phyloP scores from a whole-genome alignment of 1,140 invertebrate species.

The Holcopasites calliopsidis region DNA sequence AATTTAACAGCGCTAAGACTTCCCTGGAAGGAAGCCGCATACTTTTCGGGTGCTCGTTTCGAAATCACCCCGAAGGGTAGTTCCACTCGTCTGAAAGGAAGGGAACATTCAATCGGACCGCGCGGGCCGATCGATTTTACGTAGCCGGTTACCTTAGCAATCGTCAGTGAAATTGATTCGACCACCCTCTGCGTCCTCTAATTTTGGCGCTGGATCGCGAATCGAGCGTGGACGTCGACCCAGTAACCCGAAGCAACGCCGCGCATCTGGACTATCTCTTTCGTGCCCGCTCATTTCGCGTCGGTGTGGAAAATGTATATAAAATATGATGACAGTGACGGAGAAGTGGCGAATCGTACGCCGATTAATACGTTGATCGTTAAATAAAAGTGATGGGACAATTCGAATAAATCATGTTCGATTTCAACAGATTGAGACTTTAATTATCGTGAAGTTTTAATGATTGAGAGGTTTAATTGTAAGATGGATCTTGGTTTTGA shows the following conservation, averaged over 20 bases:
- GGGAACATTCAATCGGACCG: no score
- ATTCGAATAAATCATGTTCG: no score
- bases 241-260: constrained; percentile 7
- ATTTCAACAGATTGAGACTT: no score
- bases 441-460: no score
- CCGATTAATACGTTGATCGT: no score
- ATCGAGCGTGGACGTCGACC: constrained; percentile 17
- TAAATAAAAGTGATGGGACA: no score
- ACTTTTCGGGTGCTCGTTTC: background rate
- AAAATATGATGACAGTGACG: background rate
- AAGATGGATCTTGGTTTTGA: no score
- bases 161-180: constrained; percentile 16
- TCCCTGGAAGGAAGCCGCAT: no score
- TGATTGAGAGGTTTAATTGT: no score
- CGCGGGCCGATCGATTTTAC: constrained; percentile 1
- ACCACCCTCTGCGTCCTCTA: background rate
- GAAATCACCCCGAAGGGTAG: background rate
- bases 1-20: no score
- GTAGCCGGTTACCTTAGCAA: background rate
- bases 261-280: constrained; percentile 1
- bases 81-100: background rate
- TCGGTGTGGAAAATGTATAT: background rate
- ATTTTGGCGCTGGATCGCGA: constrained; percentile 6
- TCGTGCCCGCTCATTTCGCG: constrained; percentile 7
- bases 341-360: no score